Evolutionary conservation across 30 jellyfish, hydroid and myxozoan species (phyloP).

Genomic region (Pelagia noctiluca): DNA sequence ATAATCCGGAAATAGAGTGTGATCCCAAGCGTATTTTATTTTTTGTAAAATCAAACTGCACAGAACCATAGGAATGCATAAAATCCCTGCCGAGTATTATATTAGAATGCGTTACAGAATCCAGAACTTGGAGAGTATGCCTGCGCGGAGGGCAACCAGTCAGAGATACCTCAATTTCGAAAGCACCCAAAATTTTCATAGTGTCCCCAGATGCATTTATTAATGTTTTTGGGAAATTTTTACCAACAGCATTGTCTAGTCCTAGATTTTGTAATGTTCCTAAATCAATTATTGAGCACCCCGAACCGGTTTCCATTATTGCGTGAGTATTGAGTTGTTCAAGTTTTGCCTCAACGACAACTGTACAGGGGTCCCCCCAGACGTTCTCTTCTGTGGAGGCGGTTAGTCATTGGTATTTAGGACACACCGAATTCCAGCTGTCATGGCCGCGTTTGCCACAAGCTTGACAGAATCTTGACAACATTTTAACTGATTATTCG

Average conservation of each 20-base stretch:
- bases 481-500: slow-evolving; percentile 61
- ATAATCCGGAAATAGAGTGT: slow-evolving; percentile 35
- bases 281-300: slow-evolving; percentile 43
- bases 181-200: slow-evolving; percentile 54
- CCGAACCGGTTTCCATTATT: slow-evolving; percentile 59
- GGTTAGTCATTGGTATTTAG: slow-evolving; percentile 68
- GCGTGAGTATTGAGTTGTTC: slow-evolving; percentile 43
- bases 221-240: slow-evolving; percentile 31
- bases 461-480: slow-evolving; percentile 77
- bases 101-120: slow-evolving; percentile 13
- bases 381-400: slow-evolving; percentile 18
- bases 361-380: slow-evolving; percentile 21
- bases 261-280: slow-evolving; percentile 56
- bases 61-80: slow-evolving; percentile 25
- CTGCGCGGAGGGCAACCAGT: slow-evolving; percentile 38
- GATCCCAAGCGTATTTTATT: slow-evolving; percentile 40
- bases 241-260: slow-evolving; percentile 31
- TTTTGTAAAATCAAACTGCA: slow-evolving; percentile 9
- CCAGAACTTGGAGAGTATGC: slow-evolving; percentile 44
- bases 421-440: slow-evolving; percentile 54
- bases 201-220: slow-evolving; percentile 66
- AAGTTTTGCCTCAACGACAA: slow-evolving; percentile 55
- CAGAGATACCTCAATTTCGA: slow-evolving; percentile 1
- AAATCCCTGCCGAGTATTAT: slow-evolving; percentile 40
- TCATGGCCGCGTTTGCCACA: slow-evolving; percentile 80